These are phyloP conservation scores for Lerema accius DNA, from an alignment of 1,140 invertebrate genomes.

Conservation along the genomic window DNA sequence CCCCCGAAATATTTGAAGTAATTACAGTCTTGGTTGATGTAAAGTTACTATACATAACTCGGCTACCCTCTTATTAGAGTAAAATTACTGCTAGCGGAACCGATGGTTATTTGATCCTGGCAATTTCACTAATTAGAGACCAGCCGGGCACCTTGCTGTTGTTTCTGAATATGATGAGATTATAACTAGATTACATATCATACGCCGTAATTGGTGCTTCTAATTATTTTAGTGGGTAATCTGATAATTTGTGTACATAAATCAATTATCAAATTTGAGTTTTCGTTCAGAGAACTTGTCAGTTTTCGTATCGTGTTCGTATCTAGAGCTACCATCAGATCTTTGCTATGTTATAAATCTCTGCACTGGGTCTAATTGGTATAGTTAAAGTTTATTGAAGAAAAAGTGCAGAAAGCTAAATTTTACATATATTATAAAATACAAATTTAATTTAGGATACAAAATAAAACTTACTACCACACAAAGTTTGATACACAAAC, in stretches of 20 bases:
- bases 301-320: no score
- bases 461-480: no score
- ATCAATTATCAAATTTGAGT: no score
- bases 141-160: background rate
- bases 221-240: background rate
- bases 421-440: no score
- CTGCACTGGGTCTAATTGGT: no score
- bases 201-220: background rate
- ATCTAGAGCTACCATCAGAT: no score
- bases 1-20: slow-evolving; percentile 1
- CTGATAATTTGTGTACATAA: background rate
- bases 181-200: background rate
- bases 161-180: background rate
- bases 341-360: no score
- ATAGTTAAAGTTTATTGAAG: no score
- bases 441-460: no score
- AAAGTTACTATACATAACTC: slow-evolving; percentile 4
- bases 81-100: slow-evolving; percentile 9
- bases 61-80: slow-evolving; percentile 13
- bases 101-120: slow-evolving; percentile 14
- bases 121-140: slow-evolving; percentile 21
- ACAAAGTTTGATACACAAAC: no score
- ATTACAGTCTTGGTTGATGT: slow-evolving; percentile 1
- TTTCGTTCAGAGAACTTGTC: no score
- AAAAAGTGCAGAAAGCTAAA: no score